phyloP scores from a whole-genome alignment of 2,113 vertebrate genomes.

The Haliaeetus leucogaster region DNA sequence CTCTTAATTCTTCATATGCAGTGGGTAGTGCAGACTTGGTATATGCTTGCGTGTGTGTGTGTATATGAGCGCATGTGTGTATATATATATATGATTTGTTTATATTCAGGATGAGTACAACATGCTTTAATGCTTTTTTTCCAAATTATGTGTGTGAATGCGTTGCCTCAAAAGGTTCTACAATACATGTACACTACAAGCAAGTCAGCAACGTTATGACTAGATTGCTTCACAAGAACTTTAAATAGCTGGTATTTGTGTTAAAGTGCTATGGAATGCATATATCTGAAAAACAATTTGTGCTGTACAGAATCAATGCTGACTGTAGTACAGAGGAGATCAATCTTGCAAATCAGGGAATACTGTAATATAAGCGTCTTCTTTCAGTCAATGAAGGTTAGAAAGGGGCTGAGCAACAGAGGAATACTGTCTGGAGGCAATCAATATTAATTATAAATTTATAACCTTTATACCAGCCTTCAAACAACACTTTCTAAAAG shows the following conservation, averaged over 20 bases:
- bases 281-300: conserved; percentile 49
- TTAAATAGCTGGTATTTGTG: not conserved
- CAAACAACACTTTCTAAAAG: conserved; percentile 44
- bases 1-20: not conserved
- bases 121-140: too few species aligned
- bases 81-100: not conserved
- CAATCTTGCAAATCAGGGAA: conserved; percentile 69
- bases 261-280: conserved; percentile 10
- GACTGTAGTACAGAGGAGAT: conserved; percentile 16
- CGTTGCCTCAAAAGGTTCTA: not conserved
- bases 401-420: conserved; percentile 70
- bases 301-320: conserved; percentile 55
- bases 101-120: not conserved
- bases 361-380: conserved; percentile 62
- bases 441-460: conserved; percentile 92
- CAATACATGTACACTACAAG: not conserved
- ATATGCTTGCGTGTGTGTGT: not conserved
- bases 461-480: conserved; percentile 80
- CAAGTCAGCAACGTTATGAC: not conserved
- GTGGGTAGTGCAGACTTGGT: not conserved
- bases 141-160: too few species aligned
- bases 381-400: conserved; percentile 78
- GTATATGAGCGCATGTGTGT: not conserved
- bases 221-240: not conserved
- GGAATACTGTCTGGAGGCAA: conserved; percentile 75